These are phyloP conservation scores for Epinephelus malabaricus DNA, from an alignment of 2,797 vertebrate genomes.

Conservation along the genomic window DNA sequence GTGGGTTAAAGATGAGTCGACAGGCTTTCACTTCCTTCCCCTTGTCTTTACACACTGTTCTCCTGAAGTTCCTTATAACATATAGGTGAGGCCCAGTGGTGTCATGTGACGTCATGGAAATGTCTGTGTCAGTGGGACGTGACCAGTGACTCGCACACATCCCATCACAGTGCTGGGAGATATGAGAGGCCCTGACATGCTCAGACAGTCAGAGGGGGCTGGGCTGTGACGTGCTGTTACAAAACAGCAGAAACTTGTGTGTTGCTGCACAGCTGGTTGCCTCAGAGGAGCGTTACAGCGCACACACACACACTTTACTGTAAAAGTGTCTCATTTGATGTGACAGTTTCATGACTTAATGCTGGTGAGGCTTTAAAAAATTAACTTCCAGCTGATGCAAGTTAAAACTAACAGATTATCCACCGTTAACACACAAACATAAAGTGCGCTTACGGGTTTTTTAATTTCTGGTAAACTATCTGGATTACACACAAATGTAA, in stretches of 20 bases:
- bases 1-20: constrained; percentile 4
- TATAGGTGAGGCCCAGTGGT: constrained; percentile 5
- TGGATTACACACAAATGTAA: too few relatives aligned
- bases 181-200: constrained; percentile 34
- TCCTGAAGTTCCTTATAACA: background rate
- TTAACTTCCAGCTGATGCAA: too few relatives aligned
- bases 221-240: constrained; percentile 17
- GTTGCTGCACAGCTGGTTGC: constrained; percentile 24
- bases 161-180: constrained; percentile 14
- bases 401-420: too few relatives aligned
- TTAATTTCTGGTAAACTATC: too few relatives aligned
- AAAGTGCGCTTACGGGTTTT: too few relatives aligned
- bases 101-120: constrained; percentile 63
- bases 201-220: background rate
- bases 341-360: too few relatives aligned
- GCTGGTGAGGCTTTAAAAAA: too few relatives aligned
- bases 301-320: background rate
- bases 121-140: constrained; percentile 40
- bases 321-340: background rate
- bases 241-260: constrained; percentile 29
- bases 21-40: background rate
- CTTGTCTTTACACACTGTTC: background rate
- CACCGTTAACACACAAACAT: too few relatives aligned
- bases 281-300: background rate
- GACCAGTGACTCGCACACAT: constrained; percentile 30